Conservation (phyloP, 2,797 vertebrate genomes). For the Macrochelys suwanniensis region DNA sequence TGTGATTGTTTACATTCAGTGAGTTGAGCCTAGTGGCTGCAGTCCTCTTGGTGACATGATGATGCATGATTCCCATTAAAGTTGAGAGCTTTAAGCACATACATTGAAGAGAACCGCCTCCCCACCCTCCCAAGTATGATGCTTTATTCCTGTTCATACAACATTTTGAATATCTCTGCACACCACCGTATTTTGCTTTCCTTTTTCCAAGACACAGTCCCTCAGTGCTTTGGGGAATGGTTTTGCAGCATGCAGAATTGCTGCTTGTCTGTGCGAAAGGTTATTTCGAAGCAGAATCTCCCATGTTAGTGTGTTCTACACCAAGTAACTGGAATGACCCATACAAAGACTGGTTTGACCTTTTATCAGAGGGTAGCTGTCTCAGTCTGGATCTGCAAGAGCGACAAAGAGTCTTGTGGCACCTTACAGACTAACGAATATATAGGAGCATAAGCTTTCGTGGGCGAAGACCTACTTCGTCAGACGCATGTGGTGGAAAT, state of each 20-base stretch:
- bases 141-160: not conserved
- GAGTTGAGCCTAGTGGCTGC: not conserved
- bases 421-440: no score
- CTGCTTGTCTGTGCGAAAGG: not conserved
- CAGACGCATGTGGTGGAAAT: no score
- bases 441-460: no score
- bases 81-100: not conserved
- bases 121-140: not conserved
- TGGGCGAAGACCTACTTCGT: no score
- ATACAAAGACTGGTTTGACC: not conserved
- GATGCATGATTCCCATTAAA: not conserved
- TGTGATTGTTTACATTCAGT: not conserved
- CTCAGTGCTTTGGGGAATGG: not conserved
- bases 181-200: not conserved
- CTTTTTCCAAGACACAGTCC: not conserved
- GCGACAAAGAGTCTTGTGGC: no score
- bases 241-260: not conserved
- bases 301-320: not conserved
- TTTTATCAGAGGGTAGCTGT: not conserved
- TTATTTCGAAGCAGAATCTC: not conserved
- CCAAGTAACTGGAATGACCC: not conserved
- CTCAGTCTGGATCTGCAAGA: no score
- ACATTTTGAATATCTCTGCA: not conserved
- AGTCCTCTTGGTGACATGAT: not conserved
- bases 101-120: not conserved